These are phyloP conservation scores for Carcharodon carcharias DNA, from an alignment of 2,797 vertebrate species.

Conservation along the genomic window DNA sequence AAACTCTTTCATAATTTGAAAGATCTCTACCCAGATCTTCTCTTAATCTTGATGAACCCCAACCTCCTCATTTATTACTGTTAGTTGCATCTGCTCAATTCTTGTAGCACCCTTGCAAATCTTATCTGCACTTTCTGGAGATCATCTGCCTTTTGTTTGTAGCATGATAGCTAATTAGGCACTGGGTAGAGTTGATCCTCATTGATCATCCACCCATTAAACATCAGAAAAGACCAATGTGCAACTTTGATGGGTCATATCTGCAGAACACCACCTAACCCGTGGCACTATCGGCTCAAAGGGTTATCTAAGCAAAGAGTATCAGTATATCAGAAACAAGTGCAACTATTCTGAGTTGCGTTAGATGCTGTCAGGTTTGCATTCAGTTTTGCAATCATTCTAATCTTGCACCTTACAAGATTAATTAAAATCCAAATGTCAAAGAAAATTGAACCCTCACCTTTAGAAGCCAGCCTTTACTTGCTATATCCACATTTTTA, in stretches of 20 bases:
- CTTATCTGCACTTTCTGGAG: neutral
- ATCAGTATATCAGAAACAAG: neutral
- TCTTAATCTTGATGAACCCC: too few relatives aligned
- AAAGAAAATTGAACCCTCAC: neutral
- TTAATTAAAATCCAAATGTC: neutral
- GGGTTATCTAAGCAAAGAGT: neutral
- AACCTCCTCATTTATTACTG: neutral
- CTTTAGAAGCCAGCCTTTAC: neutral
- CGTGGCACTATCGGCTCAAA: neutral
- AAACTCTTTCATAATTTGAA: neutral
- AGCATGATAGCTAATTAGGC: neutral
- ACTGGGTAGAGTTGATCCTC: neutral
- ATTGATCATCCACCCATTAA: neutral
- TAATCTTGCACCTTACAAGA: neutral
- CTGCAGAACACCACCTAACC: neutral
- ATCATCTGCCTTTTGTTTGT: neutral
- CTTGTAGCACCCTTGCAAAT: neutral
- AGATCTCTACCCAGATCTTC: neutral
- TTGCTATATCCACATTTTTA: neutral
- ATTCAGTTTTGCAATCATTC: slow-evolving; percentile 1
- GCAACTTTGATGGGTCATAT: neutral
- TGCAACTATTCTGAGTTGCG: neutral
- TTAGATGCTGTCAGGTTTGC: neutral
- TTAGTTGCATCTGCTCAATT: neutral
- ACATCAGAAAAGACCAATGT: neutral